Evolutionary conservation across 2,888 invertebrate genomes (phyloP), one percentile per base, ranked within the genome.

Genomic region (Masnerella sp.): DNA sequence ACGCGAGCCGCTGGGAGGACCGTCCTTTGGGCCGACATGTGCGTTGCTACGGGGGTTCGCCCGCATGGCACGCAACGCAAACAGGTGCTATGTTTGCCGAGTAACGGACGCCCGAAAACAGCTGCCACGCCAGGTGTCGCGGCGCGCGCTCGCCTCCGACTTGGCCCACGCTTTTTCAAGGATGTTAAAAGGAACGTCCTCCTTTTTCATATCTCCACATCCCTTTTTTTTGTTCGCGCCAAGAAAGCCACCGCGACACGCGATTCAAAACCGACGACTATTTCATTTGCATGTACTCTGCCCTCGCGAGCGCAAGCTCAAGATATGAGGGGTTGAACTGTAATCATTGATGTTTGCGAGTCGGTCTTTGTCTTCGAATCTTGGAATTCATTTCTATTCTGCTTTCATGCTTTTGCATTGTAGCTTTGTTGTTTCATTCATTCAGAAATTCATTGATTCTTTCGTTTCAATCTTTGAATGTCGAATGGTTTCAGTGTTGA

Each of bases 91-190:
- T 77, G 76, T 74, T 61, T 70, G 77, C 81, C 84, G 81, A 84
- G 83, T 84, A 85, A 85, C 84, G 82, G 83, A 83, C 84, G 81
- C 76, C 73, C 77, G 52, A 70, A 51, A 83, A 80, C 86, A 85
- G 84, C 86, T 86, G 86, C 84, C 81, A 78, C 78, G 80, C 86
- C 86, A 86, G 85, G 86, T 86, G 86, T 81, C 81, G 75, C 71
- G 51, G 20, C 42, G 32, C 36, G 25, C 56, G 52, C 67, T 20
- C 54, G 25, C 36, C 8, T 15, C 12, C 58, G 40, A 28, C 36
- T 54, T 56, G 43, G 52, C 47, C 45, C 34, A 34, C 54, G 30
- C 59, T 43, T 47, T 69, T 58, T 51, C 49, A 40, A 47, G 38
- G 45, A 64, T 52, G 25, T 2, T 36, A 47, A 14, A 65, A 65